These are phyloP conservation scores for Nematopogon swammerdamellus DNA, from an alignment of 2,888 invertebrate genomes.

Conservation along the genomic window DNA sequence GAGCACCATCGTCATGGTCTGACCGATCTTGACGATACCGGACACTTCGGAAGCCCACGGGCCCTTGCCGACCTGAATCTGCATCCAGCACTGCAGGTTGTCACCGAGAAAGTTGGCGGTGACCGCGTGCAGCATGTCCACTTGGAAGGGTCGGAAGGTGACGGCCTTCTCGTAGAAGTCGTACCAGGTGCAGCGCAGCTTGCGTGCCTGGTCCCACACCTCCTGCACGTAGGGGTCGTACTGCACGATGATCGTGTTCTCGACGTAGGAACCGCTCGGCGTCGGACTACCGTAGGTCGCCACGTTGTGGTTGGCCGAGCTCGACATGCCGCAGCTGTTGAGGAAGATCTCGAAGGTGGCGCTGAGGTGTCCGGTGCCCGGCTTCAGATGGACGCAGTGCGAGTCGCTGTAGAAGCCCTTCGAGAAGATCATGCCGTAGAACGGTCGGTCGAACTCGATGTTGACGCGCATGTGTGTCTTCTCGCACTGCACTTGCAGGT, in stretches of 20 bases:
- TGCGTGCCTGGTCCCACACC: constrained; percentile 93
- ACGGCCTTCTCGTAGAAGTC: constrained; percentile 95
- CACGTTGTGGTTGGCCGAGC: constrained; percentile 86
- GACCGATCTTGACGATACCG: constrained; percentile 93
- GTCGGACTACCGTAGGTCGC: constrained; percentile 83
- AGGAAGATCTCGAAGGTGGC: constrained; percentile 93
- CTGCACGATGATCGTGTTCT: constrained; percentile 92
- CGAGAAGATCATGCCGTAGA: constrained; percentile 95
- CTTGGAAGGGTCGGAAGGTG: constrained; percentile 93
- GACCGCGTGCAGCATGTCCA: constrained; percentile 92
- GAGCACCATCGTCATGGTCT: constrained; percentile 95
- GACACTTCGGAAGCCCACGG: constrained; percentile 97
- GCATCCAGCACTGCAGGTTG: constrained; percentile 97
- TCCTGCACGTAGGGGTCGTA: constrained; percentile 94
- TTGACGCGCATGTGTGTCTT: constrained; percentile 95
- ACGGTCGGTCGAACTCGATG: constrained; percentile 92
- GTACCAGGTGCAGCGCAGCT: constrained; percentile 92
- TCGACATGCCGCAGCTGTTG: constrained; percentile 91
- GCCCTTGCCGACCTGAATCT: constrained; percentile 93
- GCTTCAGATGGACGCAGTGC: constrained; percentile 88
- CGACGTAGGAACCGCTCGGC: constrained; percentile 89
- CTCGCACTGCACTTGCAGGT: constrained; percentile 91
- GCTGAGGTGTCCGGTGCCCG: constrained; percentile 86
- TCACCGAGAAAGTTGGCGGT: constrained; percentile 95
- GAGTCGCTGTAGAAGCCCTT: constrained; percentile 91